phyloP scores from a whole-genome alignment of 2,888 invertebrate species.

The Pegoplata infirma region DNA sequence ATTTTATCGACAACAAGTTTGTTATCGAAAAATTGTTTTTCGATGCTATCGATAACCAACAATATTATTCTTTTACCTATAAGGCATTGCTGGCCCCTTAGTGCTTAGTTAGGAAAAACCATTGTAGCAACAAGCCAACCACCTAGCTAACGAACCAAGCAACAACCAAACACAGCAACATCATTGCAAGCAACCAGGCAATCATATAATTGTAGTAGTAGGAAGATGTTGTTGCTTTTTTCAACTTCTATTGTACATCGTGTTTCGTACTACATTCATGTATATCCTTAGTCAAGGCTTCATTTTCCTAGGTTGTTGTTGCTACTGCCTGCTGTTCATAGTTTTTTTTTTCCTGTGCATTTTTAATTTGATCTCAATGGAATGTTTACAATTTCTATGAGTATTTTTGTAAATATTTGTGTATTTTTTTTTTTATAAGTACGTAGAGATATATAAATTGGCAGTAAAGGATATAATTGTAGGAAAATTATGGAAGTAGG shows the following conservation, averaged over 20 bases:
- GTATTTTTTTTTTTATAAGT: constrained; percentile 70
- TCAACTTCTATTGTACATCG: not conserved
- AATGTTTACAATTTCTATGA: constrained; percentile 63
- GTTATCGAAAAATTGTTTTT: no score
- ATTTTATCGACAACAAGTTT: no score
- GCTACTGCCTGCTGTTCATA: constrained; percentile 9
- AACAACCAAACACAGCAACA: constrained; percentile 41
- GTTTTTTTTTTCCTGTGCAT: constrained; percentile 50
- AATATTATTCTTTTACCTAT: no score
- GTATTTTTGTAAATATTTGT: constrained; percentile 58
- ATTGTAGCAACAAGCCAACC: not conserved
- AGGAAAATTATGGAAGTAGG: no score
- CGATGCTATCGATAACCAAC: no score
- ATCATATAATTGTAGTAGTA: constrained; percentile 9
- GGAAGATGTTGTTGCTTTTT: not conserved
- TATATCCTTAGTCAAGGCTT: not conserved
- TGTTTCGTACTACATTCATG: not conserved
- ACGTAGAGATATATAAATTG: not conserved
- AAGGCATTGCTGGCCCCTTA: not conserved
- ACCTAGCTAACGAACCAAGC: constrained; percentile 2
- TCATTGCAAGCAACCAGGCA: constrained; percentile 26
- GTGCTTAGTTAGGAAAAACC: not conserved
- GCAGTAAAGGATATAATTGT: no score
- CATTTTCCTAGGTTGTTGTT: not conserved
- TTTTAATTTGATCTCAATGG: constrained; percentile 63